Percentiles rank a stretch among this genome's conserved stretches.
phyloP scores from a whole-genome alignment of 2,797 vertebrate species.

The Nyctalus aviator region DNA sequence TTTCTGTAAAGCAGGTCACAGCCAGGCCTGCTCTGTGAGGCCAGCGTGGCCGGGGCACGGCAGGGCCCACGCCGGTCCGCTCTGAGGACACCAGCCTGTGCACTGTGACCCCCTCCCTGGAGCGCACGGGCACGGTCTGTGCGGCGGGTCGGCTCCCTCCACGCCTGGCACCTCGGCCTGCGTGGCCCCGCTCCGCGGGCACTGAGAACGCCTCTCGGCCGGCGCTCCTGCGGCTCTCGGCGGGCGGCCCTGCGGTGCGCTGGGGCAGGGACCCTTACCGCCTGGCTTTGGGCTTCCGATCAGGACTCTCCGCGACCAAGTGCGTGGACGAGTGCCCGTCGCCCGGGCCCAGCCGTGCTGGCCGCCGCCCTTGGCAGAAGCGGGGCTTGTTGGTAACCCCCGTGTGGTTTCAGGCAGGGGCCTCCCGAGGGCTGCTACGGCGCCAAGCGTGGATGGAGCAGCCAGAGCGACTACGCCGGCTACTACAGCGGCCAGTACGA shows the following conservation, averaged over 20 bases:
- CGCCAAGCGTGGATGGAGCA: slow-evolving; percentile 91
- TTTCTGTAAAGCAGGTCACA: accelerated
- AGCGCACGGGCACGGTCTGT: accelerated
- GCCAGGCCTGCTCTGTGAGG: background rate
- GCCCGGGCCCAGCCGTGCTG: accelerated
- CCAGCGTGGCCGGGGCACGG: too few species aligned
- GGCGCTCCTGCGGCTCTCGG: background rate
- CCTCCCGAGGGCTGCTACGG: slow-evolving; percentile 91
- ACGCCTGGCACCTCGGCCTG: accelerated
- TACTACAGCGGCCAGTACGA: slow-evolving; percentile 92
- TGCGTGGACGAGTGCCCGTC: background rate
- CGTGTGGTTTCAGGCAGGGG: slow-evolving; percentile 89
- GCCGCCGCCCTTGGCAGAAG: too few species aligned
- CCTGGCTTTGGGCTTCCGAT: background rate
- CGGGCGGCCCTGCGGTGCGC: background rate
- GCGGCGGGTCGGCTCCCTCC: accelerated
- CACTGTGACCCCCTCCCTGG: accelerated
- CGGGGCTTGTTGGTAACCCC: background rate
- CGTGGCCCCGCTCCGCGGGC: accelerated
- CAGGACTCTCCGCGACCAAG: accelerated
- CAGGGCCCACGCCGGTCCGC: accelerated
- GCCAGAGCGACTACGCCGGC: slow-evolving; percentile 91
- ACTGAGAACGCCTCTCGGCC: background rate
- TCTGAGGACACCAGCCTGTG: accelerated
- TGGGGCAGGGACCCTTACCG: accelerated